Evolutionary conservation across 1,140 invertebrate genomes (phyloP), one percentile per base, ranked within the genome.

Genomic region (Schmidtea mediterranea): DNA sequence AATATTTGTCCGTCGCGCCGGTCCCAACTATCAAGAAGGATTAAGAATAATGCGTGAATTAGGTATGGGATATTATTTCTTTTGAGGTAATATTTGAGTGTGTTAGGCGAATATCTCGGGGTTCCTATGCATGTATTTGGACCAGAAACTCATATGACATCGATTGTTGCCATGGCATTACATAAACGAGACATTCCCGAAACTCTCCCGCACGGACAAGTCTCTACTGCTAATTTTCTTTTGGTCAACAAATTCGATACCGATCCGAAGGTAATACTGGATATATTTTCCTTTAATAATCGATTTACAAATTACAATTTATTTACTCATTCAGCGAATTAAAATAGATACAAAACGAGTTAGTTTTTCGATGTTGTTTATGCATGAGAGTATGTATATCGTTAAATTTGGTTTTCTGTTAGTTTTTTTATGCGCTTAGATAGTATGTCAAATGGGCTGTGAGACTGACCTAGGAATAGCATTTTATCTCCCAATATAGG

Each of bases 71-170:
- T 32, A 13, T 23, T 49, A 21, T 1, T 32, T 3, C 1, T 36
- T 5, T 22, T 46, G 36, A 41, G 13, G 18, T 16, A 12, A 9
- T 5, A 37, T 15, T 12, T 46, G 22, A 15, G 3, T n/a, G n/a
- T 46, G 3, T 26, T 80, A 61, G 86, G 84, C 32, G 75, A 80
- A 56, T 77, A 78, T 16, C 71, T 68, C 21, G 79, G 79, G 43
- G 81, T 98, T 57, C 83, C 87, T 0, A 74, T 95, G 53, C 69
- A 75, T 57, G 90, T 98, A 22, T 98, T 92, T 63, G 92, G 92
- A 0, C 90, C 90, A 0, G 92, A 98, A 66, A 90, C 83, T 9
- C 90, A 97, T 65, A 97, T 98, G 92, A 98, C 92, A 0, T 79
- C 86, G 9, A 94, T 98, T 59, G 90, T 92, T 52, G 83, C 83